Evolutionary conservation across 2,888 invertebrate species (phyloP), one percentile per base, ranked within the genome.

Genomic region (Ophion obscuratus): DNA sequence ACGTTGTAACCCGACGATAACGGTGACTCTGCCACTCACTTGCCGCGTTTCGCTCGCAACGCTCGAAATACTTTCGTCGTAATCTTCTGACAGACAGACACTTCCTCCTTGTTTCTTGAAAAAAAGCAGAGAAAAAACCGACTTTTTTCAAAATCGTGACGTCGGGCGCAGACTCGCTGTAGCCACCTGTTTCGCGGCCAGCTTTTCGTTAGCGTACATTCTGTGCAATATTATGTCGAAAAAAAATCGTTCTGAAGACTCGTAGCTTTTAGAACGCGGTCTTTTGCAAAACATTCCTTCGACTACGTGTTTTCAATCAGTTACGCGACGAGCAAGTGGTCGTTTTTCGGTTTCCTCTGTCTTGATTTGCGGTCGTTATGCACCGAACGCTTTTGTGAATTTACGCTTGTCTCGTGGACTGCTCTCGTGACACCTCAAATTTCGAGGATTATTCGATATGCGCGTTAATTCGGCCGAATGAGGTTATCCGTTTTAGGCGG

Each of bases 1-100:
- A 87, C 86, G 89, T 88, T 40, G 84, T 87, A 78, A 74, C 79
- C 62, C n/a, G 64, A 73, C 7, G 36, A 68, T 71, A 44, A 77
- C 70, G 20, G 67, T 24, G 61, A 78, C 71, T 77, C 61, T 73
- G 36, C 67, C 73, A 53, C 31, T 66, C 59, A 40, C 20, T 53
- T 27, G 59, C 78, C 14, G 36, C 36, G 64, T 57, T 36, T 9
- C 17, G 17, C 75, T 76, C 64, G 57, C 71, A 53, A 77, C 24
- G 61, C 14, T 36, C 40, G 11, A 20, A 47, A 14, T 74, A n/a
- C 47, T 20, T 67, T 24, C 40, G 31, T 57, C 40, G 40, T 31
- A 61, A 24, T 40, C 14, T 14, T 11, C 2, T 17, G 53, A 17
- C 17, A 11, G 47, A 47, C 11, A 9, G 36, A 20, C 11, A 47